Evolutionary conservation across 2,113 vertebrate species (phyloP).

Genomic region (Barbus barbus): DNA sequence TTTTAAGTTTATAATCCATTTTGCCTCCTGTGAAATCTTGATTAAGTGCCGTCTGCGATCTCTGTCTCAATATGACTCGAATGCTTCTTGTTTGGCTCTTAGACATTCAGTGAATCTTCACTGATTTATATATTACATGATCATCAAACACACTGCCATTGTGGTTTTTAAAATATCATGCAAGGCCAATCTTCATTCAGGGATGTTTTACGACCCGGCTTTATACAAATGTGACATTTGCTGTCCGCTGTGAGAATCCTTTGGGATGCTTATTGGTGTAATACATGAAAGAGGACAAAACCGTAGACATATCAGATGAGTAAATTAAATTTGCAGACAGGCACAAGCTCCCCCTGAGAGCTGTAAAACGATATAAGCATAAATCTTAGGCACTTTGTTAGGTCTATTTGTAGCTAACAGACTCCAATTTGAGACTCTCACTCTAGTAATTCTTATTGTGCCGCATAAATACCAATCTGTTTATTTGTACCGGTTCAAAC

Average conservation of each 20-base stretch:
- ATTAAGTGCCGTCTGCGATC: constrained; percentile 39
- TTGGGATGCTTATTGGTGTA: background rate
- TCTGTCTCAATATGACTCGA: constrained; percentile 14
- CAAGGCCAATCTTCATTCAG: background rate
- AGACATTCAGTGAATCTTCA: background rate
- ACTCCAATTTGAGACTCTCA: background rate
- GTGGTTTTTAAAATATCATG: constrained; percentile 6
- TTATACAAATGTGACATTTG: constrained; percentile 32
- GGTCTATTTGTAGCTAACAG: constrained; percentile 16
- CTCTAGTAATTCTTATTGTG: background rate
- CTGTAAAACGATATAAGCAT: background rate
- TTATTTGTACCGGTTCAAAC: background rate
- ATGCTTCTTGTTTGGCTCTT: background rate
- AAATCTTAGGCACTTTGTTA: constrained; percentile 5
- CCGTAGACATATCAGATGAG: constrained; percentile 8
- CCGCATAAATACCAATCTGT: background rate
- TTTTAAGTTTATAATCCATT: constrained; percentile 37
- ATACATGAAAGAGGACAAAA: constrained; percentile 30
- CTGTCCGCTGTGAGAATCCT: constrained; percentile 20
- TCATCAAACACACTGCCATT: background rate
- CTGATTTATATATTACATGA: background rate
- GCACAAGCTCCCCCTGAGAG: background rate
- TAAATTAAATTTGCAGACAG: constrained; percentile 37
- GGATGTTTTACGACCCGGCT: background rate
- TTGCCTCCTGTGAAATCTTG: constrained; percentile 34